Base-by-base conservation (phyloP, 2,113 vertebrate genomes). In the Osmerus eperlanus region DNA sequence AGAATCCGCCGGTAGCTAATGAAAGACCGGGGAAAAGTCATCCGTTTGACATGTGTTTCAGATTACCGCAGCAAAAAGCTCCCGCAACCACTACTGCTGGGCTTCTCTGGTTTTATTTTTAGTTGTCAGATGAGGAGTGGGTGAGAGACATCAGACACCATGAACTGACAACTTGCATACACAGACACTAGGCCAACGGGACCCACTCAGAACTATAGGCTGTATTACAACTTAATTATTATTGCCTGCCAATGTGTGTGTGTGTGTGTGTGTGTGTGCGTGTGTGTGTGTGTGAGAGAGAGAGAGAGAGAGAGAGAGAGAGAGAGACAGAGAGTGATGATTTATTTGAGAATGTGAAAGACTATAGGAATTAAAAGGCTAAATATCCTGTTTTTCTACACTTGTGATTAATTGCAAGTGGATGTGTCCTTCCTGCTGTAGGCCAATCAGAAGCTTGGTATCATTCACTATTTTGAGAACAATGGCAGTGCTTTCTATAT, bases 21-120 rank as follows among this genome's bases (percentile, higher is more conserved):
- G 80, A 89, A 87, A 87, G 79, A 78, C 29, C 41, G 55, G 55
- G 66, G 32, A 73, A 74, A 78, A 84, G 68, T 68, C 79, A 75
- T 78, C 79, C 78, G 67, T 72, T 75, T 36, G 68, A 64, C 89
- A 89, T 88, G 74, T 91, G 89, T 73, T 80, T 71, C 21, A 18
- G 77, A 75, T 90, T 87, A 84, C 29, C 58, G 12, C 53, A 3
- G 81, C 60, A 28, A 6, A 36, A 36, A 36, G 16, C 28, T 16
- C 41, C 41, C 41, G 8, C 9, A 47, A 47, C 41, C 41, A 47
- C 8, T 47, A 12, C 41, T 63, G 61, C 25, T 1, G 14, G 21
- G 28, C 61, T 63, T 5, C 14, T 18, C 5, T 3, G 9, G 13
- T 63, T 63, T 4, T 63, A n/a, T 63, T 63, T 63, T 63, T 63